Evolutionary conservation across 2,888 invertebrate genomes (phyloP), one percentile per base, ranked within the genome.

Genomic region (Acrocyrtus sp.): DNA sequence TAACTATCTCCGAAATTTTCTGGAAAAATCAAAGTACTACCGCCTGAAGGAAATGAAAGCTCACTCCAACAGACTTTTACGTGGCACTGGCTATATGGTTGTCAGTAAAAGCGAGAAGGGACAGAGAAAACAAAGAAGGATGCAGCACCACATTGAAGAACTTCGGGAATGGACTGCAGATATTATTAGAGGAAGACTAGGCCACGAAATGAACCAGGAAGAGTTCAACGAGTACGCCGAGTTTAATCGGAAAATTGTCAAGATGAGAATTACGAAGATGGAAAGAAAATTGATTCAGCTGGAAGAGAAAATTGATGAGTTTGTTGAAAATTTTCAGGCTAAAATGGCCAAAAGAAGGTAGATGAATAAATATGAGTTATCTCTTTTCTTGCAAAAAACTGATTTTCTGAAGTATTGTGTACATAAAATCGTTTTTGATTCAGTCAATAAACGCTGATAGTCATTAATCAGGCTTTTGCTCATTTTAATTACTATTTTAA

Each of bases 11-110:
- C 29, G 69, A 10, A 22, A 51, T 1, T 58, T 47, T 51, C 29
- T 78, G 1, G 19, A 48, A 1, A 45, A 29, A 8, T 6, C 54
- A 0, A 58, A 69, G 10, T 51, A 57, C 1, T 5, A 27, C 3
- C 48, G 45, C 19, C 67, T 78, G 75, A 34, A 50, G 3, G 58
- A 73, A 29, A 77, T 78, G 69, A 53, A 70, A 27, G 21, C 1
- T 1, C 47, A 65, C 26, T 56, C 57, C 15, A 73, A 77, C 19
- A 39, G 24, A 22, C 29, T 66, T 6, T 58, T 78, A 1, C 17
- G 39, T 21, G 74, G 69, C 12, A 74, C 76, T 0, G 72, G 74
- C 2, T 72, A 65, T 21, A 22, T 34, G 4, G 41, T 78, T 51
- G 39, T 65, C 1, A 48, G 50, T 8, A 75, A 65, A 27, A 24